A percentile compares a stretch with the other conserved stretches of the same genome.
Conservation (phyloP, 2,888 invertebrate species). For the Chironomus riparius region DNA sequence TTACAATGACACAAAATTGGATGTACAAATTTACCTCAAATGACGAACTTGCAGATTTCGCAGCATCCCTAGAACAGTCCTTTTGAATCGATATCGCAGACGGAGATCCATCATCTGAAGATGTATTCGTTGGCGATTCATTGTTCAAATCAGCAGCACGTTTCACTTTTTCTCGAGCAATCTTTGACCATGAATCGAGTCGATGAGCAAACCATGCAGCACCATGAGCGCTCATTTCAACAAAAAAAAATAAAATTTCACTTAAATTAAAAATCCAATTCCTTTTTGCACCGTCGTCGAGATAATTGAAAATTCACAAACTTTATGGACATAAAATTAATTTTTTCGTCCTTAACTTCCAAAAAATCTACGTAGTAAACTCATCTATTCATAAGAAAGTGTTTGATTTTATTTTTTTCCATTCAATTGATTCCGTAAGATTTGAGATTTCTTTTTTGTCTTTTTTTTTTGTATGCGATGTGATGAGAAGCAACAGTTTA, state of each 20-base stretch:
- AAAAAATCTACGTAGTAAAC: not conserved
- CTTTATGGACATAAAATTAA: not conserved
- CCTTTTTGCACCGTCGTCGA: not conserved
- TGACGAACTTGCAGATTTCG: constrained; percentile 19
- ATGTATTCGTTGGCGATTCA: constrained; percentile 12
- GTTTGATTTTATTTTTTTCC: not conserved
- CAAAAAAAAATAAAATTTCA: too few relatives aligned
- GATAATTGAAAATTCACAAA: not conserved
- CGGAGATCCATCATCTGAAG: constrained; percentile 32
- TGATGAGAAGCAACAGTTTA: constrained; percentile 25
- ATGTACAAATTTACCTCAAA: constrained; percentile 1
- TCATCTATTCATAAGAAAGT: not conserved
- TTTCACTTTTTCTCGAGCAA: constrained; percentile 55
- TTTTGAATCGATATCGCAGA: not conserved
- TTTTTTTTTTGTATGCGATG: too few relatives aligned
- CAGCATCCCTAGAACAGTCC: not conserved
- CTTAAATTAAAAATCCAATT: too few relatives aligned
- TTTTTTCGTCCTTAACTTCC: not conserved
- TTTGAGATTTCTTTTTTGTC: too few relatives aligned
- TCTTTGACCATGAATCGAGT: constrained; percentile 66
- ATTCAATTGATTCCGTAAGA: not conserved
- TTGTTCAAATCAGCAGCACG: constrained; percentile 39
- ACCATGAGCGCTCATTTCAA: constrained; percentile 57
- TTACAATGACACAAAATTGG: too few relatives aligned
- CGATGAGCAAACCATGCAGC: constrained; percentile 69